Evolutionary conservation across 2,888 invertebrate species (phyloP), one percentile per base, ranked within the genome.

Genomic region (Disparrhopalites patrizii): DNA sequence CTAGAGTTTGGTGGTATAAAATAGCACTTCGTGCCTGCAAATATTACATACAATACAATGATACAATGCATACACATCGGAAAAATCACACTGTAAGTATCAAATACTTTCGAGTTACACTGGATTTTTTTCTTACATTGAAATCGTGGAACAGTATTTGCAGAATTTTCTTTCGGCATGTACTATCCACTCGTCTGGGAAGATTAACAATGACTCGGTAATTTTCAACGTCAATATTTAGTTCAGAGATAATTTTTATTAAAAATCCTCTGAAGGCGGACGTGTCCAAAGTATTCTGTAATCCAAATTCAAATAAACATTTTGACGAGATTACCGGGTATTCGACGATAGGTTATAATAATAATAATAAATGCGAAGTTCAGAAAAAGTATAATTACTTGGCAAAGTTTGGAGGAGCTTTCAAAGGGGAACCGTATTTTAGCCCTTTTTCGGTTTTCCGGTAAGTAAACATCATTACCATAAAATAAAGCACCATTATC

Each of bases 1-100:
- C 78, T 15, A 83, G 79, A 7, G 83, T 80, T 76, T 85, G 84
- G 68, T 82, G 81, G 30, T 73, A 72, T 27, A 75, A 58, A 61
- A 75, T 66, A n/a, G 68, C 74, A 56, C 75, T 74, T 31, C 72
- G 68, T 18, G 70, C 66, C 75, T 74, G 33, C 25, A 63, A 30
- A 31, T 31, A 64, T 54, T 23, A n/a, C 36, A 27, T 30, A 54
- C 7, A 5, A 15, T 5, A 54, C 20, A 8, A 7, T 10, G 36
- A 36, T 25, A 23, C 15, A 51, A 51, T 13, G 23, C 25, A 10
- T 51, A 23, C 4, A 23, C 13, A 13, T 23, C 8, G 18, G 27
- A 51, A 25, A 51, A 13, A 7, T 8, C 13, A 47, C 13, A 13
- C 7, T 7, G 47, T 47, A n/a, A 30, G 31, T n/a, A 55, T 18